phyloP scores from a whole-genome alignment of 2,113 vertebrate species.

The Terrapene triunguis region DNA sequence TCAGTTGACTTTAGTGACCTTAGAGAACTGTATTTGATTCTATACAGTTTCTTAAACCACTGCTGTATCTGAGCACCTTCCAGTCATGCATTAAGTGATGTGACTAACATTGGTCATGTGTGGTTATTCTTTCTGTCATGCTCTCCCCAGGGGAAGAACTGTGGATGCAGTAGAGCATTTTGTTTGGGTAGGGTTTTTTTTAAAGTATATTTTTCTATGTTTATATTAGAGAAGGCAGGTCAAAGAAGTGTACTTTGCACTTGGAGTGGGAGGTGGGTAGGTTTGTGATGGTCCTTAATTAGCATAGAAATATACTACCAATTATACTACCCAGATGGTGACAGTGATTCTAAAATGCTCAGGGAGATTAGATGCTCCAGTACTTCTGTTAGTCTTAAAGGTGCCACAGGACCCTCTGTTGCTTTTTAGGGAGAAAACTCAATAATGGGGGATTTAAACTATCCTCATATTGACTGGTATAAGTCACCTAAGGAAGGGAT shows the following conservation, averaged over 20 bases:
- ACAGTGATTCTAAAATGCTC: too few relatives aligned
- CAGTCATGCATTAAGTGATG: background rate
- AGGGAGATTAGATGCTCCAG: too few relatives aligned
- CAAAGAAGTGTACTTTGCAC: background rate
- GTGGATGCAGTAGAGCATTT: background rate
- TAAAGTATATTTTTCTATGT: background rate
- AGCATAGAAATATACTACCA: background rate
- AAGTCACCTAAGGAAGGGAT: too few relatives aligned
- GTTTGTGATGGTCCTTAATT: background rate
- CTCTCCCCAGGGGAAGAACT: background rate
- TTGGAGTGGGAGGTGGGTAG: background rate
- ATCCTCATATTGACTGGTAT: too few relatives aligned
- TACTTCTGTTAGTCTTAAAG: too few relatives aligned
- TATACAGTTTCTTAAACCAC: accelerated
- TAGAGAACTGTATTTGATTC: background rate
- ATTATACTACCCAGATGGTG: background rate
- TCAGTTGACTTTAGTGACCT: background rate
- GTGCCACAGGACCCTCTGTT: too few relatives aligned
- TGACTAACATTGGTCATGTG: background rate
- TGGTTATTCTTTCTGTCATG: background rate
- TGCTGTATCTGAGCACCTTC: background rate
- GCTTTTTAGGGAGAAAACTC: too few relatives aligned
- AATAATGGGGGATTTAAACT: too few relatives aligned
- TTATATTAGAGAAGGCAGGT: background rate
- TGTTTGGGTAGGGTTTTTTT: background rate